Base-by-base conservation (phyloP, 1,140 invertebrate genomes). In the Mercenaria mercenaria region DNA sequence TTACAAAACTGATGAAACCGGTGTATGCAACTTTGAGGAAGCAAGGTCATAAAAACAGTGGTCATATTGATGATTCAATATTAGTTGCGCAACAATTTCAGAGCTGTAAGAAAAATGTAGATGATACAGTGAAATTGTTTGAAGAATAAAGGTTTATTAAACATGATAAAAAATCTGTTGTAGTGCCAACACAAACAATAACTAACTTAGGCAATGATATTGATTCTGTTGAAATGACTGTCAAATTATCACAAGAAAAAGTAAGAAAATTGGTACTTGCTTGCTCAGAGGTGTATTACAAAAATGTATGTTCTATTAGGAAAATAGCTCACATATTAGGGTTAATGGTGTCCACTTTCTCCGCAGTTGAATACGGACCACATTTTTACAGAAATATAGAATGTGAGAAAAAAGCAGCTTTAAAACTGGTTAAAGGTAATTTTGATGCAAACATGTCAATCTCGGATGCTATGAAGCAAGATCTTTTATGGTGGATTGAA, bases 31-130 rank as follows among this genome's bases (percentile, higher is more conserved):
- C 61, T 37, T 32, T 93, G 1, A 56, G 88, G 74, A 23, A n/a
- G 18, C 56, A 41, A 64, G 88, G 89, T 41, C 84, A 83, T 77
- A n/a, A 52, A 29, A 90, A 32, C 61, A 41, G 76, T 23, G 59
- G 81, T 6, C 90, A 85, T 39, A 90, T 91, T 79, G 88, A 90
- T 90, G 92, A 91, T 41, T 52, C 34, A 39, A 90, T 88, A 47
- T 34, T 92, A 26, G 29, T 88, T 23, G 79, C 34, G 84, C 72
- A 90, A 41, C 80, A 83, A 32, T 26, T 23, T 56, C 23, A 52
- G 29, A 88, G 91, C 64, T 91, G 90, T 90, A 20, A 32, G 10
- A 15, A 82, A 34, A 89, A 89, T 88, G 74, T 91, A 59, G 23
- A 23, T 67, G 87, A 89, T 47, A 90, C 90, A 26, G 64, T 90